Base-by-base conservation (phyloP, 2,888 invertebrate species). In the Drosophila nigricruria region DNA sequence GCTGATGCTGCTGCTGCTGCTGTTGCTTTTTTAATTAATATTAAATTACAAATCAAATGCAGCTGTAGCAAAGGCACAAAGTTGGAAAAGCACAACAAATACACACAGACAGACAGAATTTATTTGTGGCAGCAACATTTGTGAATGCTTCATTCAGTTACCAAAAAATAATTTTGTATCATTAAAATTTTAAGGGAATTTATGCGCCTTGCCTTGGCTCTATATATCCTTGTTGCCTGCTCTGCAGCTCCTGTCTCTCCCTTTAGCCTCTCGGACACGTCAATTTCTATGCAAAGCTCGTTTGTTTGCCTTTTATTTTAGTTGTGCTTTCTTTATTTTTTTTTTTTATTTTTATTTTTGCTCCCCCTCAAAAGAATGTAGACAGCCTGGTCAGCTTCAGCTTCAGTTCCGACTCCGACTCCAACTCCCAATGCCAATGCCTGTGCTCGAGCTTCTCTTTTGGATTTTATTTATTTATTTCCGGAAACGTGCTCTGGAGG, bases 401-500 rank as follows among this genome's bases (percentile, higher is more conserved):
- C 23, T 23, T n/a, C 40, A 10, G 10, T 10, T 10, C 8, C 10
- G 10, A 5, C 38, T 23, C 43, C 25, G 8, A 3, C 23, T 43
- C 23, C 43, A 23, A 23, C 43, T 43, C 3, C 43, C 32, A 38
- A 12, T 32, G n/a, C 38, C 27, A 27, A 32, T 25, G 23, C 20
- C 27, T 38, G 20, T 32, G 49, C 38, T 61, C 61, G 18, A 68
- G 67, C 70, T 67, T 63, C 76, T 74, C 74, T 78, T 73, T 73
- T 57, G 69, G 70, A 77, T 79, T 84, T 89, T 89, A 89, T 90
- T 89, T 88, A 90, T 88, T 89, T 88, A 88, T 90, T 89, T 86
- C 81, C 82, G 80, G 82, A 81, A 89, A 89, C 81, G 81, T 77
- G 89, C 89, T 77, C 82, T 75, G 76, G 86, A 84, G 49, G 84